Evolutionary conservation across 1,140 invertebrate species (phyloP), one percentile per base, ranked within the genome.

Genomic region (Bombus huntii): DNA sequence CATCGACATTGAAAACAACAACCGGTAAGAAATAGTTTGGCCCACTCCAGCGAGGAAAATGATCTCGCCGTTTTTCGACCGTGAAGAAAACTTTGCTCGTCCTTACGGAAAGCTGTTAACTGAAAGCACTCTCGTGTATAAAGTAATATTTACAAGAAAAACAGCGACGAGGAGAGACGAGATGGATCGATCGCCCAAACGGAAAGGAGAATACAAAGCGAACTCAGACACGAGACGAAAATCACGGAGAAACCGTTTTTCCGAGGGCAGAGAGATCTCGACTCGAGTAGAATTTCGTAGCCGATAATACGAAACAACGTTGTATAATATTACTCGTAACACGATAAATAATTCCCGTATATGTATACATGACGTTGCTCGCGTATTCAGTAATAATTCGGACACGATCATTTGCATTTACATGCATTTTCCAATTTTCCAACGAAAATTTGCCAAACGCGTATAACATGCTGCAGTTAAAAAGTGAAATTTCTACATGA

Each of bases 101-200:
- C 53, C 34, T 65, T 37, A 75, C 59, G 31, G 31, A 25, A 39
- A 22, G 53, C 42, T 25, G 25, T 65, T 37, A 81, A 42, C 74
- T 1, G 73, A 66, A 9, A 34, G 22, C 22, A 53, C 12, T 25
- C 47, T 59, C 31, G n/a, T 18, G 12, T 57, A 42, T 70, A 53
- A 70, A n/a, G 34, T 15, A 57, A 83, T 83, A 70, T 83, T 78
- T 78, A n/a, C 10, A 78, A 5, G 47, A 31, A 18, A 57, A 77
- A 83, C 47, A 68, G 18, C 2, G 37, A 28, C 2, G 37, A 12
- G 22, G 3, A 28, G 13, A 31, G n/a, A 81, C n/a, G n/a, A n/a
- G 28, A 6, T 28, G 68, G 28, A 74, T 73, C 47, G 70, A 37
- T 62, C 8, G 66, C 0, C 39, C 3, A n/a, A 57, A 78, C 18